Evolutionary conservation across 2,888 invertebrate genomes (phyloP).

Genomic region (Pomacea canaliculata): DNA sequence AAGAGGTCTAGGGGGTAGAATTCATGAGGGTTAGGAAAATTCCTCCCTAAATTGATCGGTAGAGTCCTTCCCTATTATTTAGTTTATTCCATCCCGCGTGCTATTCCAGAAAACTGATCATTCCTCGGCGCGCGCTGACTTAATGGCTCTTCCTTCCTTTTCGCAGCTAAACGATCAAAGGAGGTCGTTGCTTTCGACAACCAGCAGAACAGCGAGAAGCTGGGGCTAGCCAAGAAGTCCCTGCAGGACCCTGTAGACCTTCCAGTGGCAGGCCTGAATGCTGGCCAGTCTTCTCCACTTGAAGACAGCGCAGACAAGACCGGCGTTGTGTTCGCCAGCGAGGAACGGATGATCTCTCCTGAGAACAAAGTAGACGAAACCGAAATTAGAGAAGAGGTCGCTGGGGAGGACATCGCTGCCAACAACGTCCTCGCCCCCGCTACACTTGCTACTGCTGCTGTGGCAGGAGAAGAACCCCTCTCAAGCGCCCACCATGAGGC

Average conservation of each 20-base stretch:
- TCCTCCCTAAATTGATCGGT: too few species aligned
- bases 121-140: too few species aligned
- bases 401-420: neutral
- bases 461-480: neutral
- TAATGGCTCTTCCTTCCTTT: neutral
- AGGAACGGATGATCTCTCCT: neutral
- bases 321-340: constrained; percentile 6
- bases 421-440: neutral
- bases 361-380: constrained; percentile 2
- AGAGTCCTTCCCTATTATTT: too few species aligned
- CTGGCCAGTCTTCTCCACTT: neutral
- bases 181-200: constrained; percentile 47
- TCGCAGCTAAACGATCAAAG: constrained; percentile 46
- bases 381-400: neutral
- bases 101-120: too few species aligned
- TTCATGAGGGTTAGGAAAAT: too few species aligned
- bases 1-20: too few species aligned
- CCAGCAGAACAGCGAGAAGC: constrained; percentile 40
- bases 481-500: neutral
- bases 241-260: neutral
- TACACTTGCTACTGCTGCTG: neutral
- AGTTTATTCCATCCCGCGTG: too few species aligned
- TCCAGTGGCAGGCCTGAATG: neutral
- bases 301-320: constrained; percentile 2
- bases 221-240: constrained; percentile 31